These are phyloP conservation scores for Darevskia nairensis DNA, from an alignment of 2,797 vertebrate species.

Conservation along the genomic window DNA sequence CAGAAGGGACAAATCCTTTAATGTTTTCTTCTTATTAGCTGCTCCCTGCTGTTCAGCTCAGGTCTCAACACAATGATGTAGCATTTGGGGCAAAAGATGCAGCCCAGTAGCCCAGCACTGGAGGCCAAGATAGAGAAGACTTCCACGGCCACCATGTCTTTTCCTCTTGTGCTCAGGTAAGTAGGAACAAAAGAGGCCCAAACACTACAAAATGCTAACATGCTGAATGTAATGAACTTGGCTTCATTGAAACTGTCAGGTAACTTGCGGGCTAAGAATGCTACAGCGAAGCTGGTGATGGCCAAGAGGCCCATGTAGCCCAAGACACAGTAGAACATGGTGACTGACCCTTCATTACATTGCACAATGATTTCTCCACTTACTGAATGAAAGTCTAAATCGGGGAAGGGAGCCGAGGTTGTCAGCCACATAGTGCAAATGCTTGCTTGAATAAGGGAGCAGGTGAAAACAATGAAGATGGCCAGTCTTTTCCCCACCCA, in stretches of 20 bases:
- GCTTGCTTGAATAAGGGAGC: not conserved
- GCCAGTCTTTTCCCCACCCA: too few relatives aligned
- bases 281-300: not conserved
- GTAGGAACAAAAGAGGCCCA: not conserved
- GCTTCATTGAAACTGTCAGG: not conserved
- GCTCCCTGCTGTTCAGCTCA: not conserved
- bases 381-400: not conserved
- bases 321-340: not conserved
- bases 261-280: not conserved
- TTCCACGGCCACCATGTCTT: not conserved
- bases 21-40: not conserved
- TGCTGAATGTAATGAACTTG: conserved; percentile 9
- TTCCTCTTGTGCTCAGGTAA: not conserved
- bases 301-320: not conserved
- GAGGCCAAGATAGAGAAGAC: not conserved
- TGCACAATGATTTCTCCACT: not conserved
- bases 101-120: not conserved
- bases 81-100: not conserved
- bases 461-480: not conserved
- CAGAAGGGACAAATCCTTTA: not conserved
- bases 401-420: not conserved
- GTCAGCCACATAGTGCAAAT: too few relatives aligned
- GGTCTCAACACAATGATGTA: not conserved
- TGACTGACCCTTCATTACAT: not conserved
- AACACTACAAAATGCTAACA: not conserved